phyloP scores from a whole-genome alignment of 2,888 invertebrate species.

The Fissipunctia ypsillon region DNA sequence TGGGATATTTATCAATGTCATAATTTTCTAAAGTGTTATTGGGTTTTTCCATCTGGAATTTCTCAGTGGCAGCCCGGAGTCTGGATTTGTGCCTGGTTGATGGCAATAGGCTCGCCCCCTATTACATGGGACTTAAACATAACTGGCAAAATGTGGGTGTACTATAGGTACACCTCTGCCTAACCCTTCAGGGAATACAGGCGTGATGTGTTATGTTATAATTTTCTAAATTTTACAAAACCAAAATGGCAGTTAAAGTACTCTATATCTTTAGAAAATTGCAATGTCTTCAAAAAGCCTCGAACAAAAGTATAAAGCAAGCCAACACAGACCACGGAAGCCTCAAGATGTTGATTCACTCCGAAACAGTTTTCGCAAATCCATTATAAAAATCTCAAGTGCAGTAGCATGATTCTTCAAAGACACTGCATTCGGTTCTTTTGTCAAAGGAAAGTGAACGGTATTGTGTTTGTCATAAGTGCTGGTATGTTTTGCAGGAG shows the following conservation, averaged over 20 bases:
- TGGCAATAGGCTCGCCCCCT: too few relatives aligned
- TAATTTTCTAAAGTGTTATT: too few relatives aligned
- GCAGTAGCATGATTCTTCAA: slow-evolving; percentile 29
- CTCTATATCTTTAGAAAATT: neutral
- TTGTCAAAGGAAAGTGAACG: slow-evolving; percentile 18
- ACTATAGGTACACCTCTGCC: too few relatives aligned
- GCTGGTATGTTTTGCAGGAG: neutral
- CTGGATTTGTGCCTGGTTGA: too few relatives aligned
- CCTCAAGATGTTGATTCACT: slow-evolving; percentile 24
- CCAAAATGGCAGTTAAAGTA: neutral
- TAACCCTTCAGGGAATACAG: too few relatives aligned
- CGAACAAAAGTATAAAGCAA: neutral
- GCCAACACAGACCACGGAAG: neutral
- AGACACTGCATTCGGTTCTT: neutral
- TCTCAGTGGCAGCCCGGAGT: too few relatives aligned
- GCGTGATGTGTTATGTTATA: too few relatives aligned
- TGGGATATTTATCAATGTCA: too few relatives aligned
- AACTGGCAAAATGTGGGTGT: too few relatives aligned
- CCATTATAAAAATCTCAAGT: slow-evolving; percentile 44
- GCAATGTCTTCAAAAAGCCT: neutral
- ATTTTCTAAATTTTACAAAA: neutral
- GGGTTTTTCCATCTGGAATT: too few relatives aligned
- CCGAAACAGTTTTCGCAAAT: slow-evolving; percentile 41
- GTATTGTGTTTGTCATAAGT: slow-evolving; percentile 15
- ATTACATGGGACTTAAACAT: too few relatives aligned